Conservation (phyloP, 1,140 invertebrate genomes). For the Drosophila oshimai region DNA sequence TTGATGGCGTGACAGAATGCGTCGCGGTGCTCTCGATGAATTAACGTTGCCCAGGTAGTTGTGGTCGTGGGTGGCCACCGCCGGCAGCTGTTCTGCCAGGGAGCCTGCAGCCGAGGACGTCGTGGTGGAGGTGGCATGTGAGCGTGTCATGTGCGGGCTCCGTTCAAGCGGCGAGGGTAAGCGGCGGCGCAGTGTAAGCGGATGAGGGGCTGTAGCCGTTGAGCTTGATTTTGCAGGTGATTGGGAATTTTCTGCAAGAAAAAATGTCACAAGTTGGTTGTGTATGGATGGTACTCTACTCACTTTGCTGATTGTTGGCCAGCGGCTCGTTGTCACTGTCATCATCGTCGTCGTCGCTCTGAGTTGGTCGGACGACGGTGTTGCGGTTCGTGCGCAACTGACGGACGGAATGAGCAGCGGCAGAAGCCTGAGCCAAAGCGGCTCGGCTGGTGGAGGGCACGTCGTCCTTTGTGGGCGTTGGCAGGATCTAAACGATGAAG, state of each 20-base stretch:
- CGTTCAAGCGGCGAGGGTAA: constrained; percentile 37
- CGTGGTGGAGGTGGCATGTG: constrained; percentile 76
- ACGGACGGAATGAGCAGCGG: constrained; percentile 20
- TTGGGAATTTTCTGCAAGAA: constrained; percentile 40
- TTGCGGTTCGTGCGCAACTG: constrained; percentile 79
- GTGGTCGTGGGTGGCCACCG: constrained; percentile 66
- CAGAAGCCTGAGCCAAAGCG: constrained; percentile 22
- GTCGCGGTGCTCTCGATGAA: constrained; percentile 49
- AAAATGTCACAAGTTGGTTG: neutral
- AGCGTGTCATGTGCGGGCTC: constrained; percentile 73
- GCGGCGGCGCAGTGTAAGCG: constrained; percentile 50
- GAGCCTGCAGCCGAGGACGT: constrained; percentile 28
- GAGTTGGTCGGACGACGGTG: constrained; percentile 50
- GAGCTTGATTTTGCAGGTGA: constrained; percentile 32
- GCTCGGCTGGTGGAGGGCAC: constrained; percentile 71
- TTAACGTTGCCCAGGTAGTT: constrained; percentile 71
- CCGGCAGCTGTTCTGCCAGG: constrained; percentile 8
- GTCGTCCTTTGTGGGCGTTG: constrained; percentile 80
- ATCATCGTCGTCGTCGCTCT: constrained; percentile 64
- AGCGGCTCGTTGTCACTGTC: constrained; percentile 78
- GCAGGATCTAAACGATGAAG: constrained; percentile 58
- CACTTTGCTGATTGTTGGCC: constrained; percentile 76
- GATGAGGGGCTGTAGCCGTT: constrained; percentile 53
- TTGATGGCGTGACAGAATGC: constrained; percentile 77
- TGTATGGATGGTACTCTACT: neutral